A percentile compares a stretch with the other conserved stretches of the same genome.
phyloP scores from a whole-genome alignment of 2,113 vertebrate genomes.

The Xiphorhynchus elegans region DNA sequence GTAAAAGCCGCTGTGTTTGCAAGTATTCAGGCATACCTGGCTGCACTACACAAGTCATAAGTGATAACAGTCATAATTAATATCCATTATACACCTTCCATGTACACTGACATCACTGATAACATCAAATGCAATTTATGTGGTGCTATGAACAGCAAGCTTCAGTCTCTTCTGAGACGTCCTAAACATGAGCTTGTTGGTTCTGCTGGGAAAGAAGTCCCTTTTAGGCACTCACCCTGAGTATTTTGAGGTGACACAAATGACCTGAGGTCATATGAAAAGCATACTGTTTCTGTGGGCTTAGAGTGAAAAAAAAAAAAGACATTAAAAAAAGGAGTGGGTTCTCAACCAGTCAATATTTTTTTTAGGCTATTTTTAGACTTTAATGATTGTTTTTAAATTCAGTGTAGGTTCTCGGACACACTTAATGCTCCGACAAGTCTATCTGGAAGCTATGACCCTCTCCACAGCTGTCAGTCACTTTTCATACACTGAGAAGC shows the following conservation, averaged over 20 bases:
- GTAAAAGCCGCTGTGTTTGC: slow-evolving; percentile 67
- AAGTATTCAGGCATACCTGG: slow-evolving; percentile 63
- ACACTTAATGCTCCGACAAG: background rate
- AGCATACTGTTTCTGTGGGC: background rate
- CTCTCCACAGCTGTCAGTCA: background rate
- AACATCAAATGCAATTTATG: slow-evolving; percentile 54
- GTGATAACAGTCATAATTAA: slow-evolving; percentile 69
- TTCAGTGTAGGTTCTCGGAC: background rate
- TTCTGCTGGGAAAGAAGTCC: background rate
- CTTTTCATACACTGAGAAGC: background rate
- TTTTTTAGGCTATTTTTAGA: background rate
- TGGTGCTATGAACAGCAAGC: slow-evolving; percentile 5
- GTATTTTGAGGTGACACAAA: background rate
- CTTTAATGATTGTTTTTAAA: background rate
- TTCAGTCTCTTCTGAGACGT: background rate
- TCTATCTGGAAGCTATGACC: background rate
- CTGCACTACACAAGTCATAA: slow-evolving; percentile 53
- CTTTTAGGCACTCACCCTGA: background rate
- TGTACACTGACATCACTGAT: slow-evolving; percentile 46
- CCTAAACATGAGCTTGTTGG: background rate
- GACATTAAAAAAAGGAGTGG: background rate
- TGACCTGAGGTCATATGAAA: background rate
- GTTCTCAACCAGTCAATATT: background rate
- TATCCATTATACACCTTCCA: slow-evolving; percentile 68
- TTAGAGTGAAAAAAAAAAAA: background rate